Base-by-base conservation (phyloP, 2,113 vertebrate species). In the Stegostoma tigrinum region DNA sequence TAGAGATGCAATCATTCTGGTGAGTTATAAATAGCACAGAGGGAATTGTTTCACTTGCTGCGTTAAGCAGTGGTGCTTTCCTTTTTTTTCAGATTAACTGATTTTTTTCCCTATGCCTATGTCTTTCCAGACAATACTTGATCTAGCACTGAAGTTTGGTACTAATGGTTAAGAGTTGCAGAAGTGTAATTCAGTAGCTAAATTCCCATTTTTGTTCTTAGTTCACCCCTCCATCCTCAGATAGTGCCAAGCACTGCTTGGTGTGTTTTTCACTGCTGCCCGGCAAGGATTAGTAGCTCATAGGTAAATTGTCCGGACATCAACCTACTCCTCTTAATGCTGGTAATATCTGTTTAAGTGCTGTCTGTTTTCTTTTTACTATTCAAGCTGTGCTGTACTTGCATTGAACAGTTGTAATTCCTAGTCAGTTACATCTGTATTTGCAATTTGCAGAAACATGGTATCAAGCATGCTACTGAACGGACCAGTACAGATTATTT, bases 1-100 rank as follows among this genome's bases (percentile, higher is more conserved):
- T 98, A 0, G 98, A 99, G 97, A 98, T 99, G 21, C 99, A 99
- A 97, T 99, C 98, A 91, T 99, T 99, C 98, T 98, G 99, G 99
- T 99, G 96, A 91, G 96, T 15, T 70, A 48, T 90, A n/a, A 27
- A 3, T 90, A 64, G 42, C 21, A 70, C 10, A n/a, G 38, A 34
- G 87, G 55, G 52, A 90, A 90, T 34, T 61, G 27, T 90, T 83
- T 83, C 80, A 75, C 72, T 34, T 61, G 80, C 80, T 66, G 64
- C n/a, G 30, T 30, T 94, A 15, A 94, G 45, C 24, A 95, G 2
- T 23, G 68, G 91, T 68, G n/a, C 45, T 94, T 68, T 67, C 66
- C 45, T 52, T 61, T 90, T 61, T 90, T 95, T 52, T 52, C 15
- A 23, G 72, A 5, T 72, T 52, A 72, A 52, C 75, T 95, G 52